Evolutionary conservation across 2,113 vertebrate species (phyloP).

Genomic region (Limnothrissa miodon): DNA sequence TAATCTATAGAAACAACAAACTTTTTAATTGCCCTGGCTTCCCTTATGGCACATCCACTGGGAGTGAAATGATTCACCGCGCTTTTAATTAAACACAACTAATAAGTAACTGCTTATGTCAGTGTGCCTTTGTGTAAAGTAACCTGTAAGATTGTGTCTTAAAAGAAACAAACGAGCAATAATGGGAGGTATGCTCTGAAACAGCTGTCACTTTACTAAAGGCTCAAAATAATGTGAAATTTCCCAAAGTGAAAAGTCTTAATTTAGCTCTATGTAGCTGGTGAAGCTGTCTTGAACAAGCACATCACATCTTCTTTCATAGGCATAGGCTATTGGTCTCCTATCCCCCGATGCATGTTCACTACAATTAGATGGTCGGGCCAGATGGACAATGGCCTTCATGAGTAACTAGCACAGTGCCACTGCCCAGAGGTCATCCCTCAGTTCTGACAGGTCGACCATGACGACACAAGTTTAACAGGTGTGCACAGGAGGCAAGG

Average conservation of each 20-base stretch:
- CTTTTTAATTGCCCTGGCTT: not conserved
- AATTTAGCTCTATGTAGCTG: not conserved
- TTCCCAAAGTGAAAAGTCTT: not conserved
- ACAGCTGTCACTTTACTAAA: too few relatives aligned
- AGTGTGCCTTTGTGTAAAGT: not conserved
- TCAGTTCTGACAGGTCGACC: conserved; percentile 39
- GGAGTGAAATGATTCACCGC: not conserved
- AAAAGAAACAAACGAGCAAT: too few relatives aligned
- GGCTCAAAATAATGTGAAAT: not conserved
- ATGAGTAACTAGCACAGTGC: conserved; percentile 24
- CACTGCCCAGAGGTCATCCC: conserved; percentile 34
- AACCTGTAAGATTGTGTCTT: too few relatives aligned
- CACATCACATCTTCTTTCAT: not conserved
- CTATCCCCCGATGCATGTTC: not conserved
- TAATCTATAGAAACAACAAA: not conserved
- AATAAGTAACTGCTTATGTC: not conserved
- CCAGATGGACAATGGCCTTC: conserved; percentile 34
- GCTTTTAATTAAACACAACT: not conserved
- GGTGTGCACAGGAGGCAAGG: conserved; percentile 24
- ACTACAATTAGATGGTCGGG: not conserved
- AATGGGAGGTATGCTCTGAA: too few relatives aligned
- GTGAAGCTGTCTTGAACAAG: not conserved
- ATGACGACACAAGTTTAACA: conserved; percentile 28
- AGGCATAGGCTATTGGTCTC: not conserved
- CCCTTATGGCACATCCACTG: not conserved